Percentiles rank a stretch among this genome's conserved stretches.
Conservation (phyloP, 2,113 vertebrate genomes). For the Dicaeum eximium region DNA sequence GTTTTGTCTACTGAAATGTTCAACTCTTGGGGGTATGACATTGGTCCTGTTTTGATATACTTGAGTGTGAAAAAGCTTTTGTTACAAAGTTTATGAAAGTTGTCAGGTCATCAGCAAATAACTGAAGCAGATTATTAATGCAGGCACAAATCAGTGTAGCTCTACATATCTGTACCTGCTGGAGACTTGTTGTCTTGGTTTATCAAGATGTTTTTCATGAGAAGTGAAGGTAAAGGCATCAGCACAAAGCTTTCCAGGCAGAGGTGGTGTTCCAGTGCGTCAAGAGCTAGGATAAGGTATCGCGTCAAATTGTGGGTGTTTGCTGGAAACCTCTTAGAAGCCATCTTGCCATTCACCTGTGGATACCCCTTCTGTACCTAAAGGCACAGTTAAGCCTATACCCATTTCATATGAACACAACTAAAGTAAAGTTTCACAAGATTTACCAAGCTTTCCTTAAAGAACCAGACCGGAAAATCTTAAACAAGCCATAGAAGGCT, state of each 20-base stretch:
- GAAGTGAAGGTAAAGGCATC: not conserved
- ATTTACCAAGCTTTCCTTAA: not conserved
- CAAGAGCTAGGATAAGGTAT: not conserved
- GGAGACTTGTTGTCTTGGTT: not conserved
- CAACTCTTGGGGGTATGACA: fast-evolving
- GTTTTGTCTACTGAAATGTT: not conserved
- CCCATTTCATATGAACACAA: not conserved
- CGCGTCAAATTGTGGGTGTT: not conserved
- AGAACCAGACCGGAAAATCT: slow-evolving; percentile 36
- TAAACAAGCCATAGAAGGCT: slow-evolving; percentile 21
- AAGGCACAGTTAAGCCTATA: not conserved
- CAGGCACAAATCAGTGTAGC: not conserved
- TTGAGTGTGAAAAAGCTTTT: not conserved
- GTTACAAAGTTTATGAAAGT: not conserved
- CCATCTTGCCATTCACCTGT: not conserved
- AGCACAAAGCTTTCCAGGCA: not conserved
- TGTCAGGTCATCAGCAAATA: not conserved
- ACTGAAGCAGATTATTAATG: not conserved
- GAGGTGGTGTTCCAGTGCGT: not conserved
- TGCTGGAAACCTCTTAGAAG: slow-evolving; percentile 7
- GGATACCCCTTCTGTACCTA: not conserved
- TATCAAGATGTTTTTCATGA: not conserved
- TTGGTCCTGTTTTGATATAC: not conserved
- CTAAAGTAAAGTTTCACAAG: not conserved
- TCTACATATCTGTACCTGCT: not conserved